Evolutionary conservation across 1,140 invertebrate genomes (phyloP), one percentile per base, ranked within the genome.

Genomic region (Archivesica marissinica): DNA sequence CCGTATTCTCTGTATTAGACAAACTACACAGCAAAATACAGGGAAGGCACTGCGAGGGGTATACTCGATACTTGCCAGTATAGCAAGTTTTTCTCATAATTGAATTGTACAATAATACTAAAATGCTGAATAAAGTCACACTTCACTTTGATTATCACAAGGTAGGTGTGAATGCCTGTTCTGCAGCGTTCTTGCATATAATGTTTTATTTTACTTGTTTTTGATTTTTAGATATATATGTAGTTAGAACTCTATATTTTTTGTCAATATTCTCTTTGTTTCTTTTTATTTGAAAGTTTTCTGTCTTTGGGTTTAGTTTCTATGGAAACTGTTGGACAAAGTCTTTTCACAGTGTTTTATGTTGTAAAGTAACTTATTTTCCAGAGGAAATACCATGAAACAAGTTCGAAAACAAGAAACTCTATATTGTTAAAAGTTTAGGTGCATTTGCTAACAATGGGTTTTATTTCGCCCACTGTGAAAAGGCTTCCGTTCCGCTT

Each of bases 271-370:
- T 76, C 74, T 74, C 54, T 56, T 39, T 15, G 39, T 50, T 35
- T 59, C 38, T 64, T 64, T 56, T 30, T 50, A 30, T 80, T 80
- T 47, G 38, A 56, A 39, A 44, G 2, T 41, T 44, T 50, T 68
- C 77, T 41, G 20, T 56, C 35, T 25, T 72, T 72, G 23, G 50
- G 47, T 70, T 70, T 70, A 23, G 39, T 72, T 72, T 41, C 44
- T 72, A 52, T 72, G 44, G 44, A 66, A 72, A 72, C 44, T 72
- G 39, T 72, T 72, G 68, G 50, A 72, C 68, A 72, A 81, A 81
- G 79, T 81, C 79, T 81, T 81, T 81, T 81, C 79, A 81, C 79
- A 81, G 79, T 81, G 61, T 81, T 64, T 66, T 70, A 81, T 81
- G 79, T 81, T 81, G 79, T 81, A 50, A 54, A 44, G 77, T 80